Conservation (phyloP, 2,113 vertebrate genomes). For the Pituophis catenifer region DNA sequence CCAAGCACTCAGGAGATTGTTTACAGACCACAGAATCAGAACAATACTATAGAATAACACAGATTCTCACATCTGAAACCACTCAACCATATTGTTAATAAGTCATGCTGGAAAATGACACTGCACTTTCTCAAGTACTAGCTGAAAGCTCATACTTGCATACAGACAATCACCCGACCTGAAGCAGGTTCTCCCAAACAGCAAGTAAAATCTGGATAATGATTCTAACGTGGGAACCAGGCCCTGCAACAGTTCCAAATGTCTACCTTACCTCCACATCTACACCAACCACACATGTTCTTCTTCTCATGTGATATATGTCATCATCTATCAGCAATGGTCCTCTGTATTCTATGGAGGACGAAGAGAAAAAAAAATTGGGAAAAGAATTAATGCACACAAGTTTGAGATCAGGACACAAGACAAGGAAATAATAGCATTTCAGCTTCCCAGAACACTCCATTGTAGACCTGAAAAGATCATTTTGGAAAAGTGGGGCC, state of each 20-base stretch:
- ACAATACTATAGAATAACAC: background rate
- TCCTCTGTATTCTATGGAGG: background rate
- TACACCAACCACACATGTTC: background rate
- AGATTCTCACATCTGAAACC: background rate
- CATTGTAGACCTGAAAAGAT: background rate
- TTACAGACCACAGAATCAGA: background rate
- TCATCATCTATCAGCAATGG: background rate
- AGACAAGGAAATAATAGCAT: background rate
- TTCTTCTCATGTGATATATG: background rate
- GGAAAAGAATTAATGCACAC: background rate
- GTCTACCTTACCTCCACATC: background rate
- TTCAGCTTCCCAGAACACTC: background rate
- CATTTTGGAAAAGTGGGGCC: background rate
- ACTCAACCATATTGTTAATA: background rate
- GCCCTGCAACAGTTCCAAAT: background rate
- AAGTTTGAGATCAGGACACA: background rate
- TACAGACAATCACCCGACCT: background rate
- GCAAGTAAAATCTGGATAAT: background rate
- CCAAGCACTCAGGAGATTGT: background rate
- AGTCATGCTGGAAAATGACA: background rate
- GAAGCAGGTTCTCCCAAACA: background rate
- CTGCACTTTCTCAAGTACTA: background rate
- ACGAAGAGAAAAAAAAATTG: background rate
- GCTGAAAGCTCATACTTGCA: background rate
- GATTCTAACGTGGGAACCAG: background rate